Evolutionary conservation across 2,797 vertebrate species (phyloP).

Genomic region (Scleropages formosus): DNA sequence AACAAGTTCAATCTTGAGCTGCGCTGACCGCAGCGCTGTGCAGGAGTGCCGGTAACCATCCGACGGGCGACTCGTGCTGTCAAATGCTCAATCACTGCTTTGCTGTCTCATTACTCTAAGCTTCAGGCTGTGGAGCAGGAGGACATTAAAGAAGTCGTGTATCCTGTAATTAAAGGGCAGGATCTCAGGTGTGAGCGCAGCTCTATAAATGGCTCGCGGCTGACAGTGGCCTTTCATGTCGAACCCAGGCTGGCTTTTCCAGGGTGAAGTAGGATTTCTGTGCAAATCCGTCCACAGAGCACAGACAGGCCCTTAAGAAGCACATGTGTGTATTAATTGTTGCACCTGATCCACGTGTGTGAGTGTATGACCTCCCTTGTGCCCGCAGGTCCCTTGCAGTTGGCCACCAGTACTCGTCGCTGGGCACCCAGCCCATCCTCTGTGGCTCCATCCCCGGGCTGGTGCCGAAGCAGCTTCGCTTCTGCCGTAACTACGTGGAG

Average conservation of each 20-base stretch:
- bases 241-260: constrained; percentile 50
- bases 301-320: constrained; percentile 62
- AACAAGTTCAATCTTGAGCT: constrained; percentile 70
- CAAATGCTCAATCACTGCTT: constrained; percentile 50
- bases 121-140: constrained; percentile 66
- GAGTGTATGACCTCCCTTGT: constrained; percentile 32
- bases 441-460: constrained; percentile 93
- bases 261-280: constrained; percentile 54
- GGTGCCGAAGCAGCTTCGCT: constrained; percentile 95
- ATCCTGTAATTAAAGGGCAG: constrained; percentile 67
- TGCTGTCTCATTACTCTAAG: constrained; percentile 71
- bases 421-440: constrained; percentile 88
- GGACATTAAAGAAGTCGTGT: constrained; percentile 54
- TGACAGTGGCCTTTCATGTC: constrained; percentile 69
- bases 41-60: constrained; percentile 61
- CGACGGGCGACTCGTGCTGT: constrained; percentile 55
- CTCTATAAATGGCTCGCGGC: constrained; percentile 66
- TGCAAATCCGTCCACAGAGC: constrained; percentile 62
- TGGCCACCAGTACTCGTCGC: constrained; percentile 87
- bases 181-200: constrained; percentile 66
- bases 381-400: constrained; percentile 89
- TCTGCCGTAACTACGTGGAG: constrained; percentile 96
- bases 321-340: constrained; percentile 26
- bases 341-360: constrained; percentile 26
- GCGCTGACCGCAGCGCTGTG: constrained; percentile 56